phyloP scores from a whole-genome alignment of 2,113 vertebrate species.

The Narcine bancroftii region DNA sequence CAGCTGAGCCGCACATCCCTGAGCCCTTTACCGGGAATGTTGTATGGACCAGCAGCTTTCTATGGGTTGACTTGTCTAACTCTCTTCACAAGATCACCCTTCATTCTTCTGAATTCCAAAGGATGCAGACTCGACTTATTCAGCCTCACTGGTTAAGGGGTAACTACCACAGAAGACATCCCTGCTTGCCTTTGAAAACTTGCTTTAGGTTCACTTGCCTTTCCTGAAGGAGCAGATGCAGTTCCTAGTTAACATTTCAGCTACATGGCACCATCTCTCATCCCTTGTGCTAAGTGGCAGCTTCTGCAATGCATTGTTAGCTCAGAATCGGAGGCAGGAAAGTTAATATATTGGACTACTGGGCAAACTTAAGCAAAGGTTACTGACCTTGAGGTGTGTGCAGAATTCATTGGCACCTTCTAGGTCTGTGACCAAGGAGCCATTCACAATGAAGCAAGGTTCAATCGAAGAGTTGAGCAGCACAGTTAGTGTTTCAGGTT shows the following conservation, averaged over 20 bases:
- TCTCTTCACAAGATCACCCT: too few species aligned
- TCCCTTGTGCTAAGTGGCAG: background rate
- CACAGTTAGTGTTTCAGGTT: too few species aligned
- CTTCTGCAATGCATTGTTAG: background rate
- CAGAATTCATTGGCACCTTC: too few species aligned
- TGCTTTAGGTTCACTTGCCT: background rate
- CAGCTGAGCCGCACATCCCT: too few species aligned
- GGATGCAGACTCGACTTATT: too few species aligned
- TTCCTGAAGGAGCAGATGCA: background rate
- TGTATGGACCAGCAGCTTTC: too few species aligned
- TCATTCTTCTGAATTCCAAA: too few species aligned
- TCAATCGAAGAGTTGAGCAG: too few species aligned
- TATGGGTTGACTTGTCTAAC: too few species aligned
- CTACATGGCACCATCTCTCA: background rate
- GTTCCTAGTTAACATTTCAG: background rate
- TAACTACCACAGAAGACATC: background rate
- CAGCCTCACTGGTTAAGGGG: background rate
- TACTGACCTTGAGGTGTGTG: background rate
- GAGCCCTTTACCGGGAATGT: too few species aligned
- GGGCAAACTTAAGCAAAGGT: background rate
- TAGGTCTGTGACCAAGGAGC: too few species aligned
- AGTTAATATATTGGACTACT: background rate
- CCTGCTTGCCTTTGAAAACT: background rate
- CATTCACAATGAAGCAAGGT: too few species aligned
- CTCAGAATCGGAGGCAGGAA: background rate